phyloP scores from a whole-genome alignment of 1,140 invertebrate species.

The Agrilus planipennis region DNA sequence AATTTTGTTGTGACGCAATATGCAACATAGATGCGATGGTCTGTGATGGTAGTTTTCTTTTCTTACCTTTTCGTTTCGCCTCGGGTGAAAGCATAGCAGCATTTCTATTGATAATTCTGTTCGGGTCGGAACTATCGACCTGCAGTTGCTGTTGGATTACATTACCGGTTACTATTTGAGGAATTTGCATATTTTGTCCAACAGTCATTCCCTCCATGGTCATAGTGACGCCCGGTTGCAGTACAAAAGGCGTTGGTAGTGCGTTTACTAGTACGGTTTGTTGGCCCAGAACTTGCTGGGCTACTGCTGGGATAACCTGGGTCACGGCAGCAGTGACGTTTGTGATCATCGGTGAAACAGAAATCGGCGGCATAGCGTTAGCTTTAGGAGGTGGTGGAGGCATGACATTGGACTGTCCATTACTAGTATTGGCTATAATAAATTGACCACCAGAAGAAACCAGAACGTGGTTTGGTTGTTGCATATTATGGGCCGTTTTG shows the following conservation, averaged over 20 bases:
- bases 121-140: constrained; percentile 36
- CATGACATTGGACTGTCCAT: constrained; percentile 45
- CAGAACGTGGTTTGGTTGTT: constrained; percentile 52
- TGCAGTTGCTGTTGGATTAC: constrained; percentile 45
- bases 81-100: constrained; percentile 54
- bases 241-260: constrained; percentile 63
- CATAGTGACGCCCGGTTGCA: constrained; percentile 60
- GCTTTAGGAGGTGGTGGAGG: constrained; percentile 49
- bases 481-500: constrained; percentile 36
- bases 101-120: constrained; percentile 13
- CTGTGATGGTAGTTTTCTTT: constrained; percentile 55
- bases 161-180: constrained; percentile 53
- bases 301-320: constrained; percentile 49
- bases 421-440: constrained; percentile 45
- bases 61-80: constrained; percentile 58
- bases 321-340: constrained; percentile 55
- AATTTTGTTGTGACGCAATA: constrained; percentile 40
- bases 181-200: constrained; percentile 53
- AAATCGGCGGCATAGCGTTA: constrained; percentile 51
- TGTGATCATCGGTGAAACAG: constrained; percentile 53
- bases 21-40: constrained; percentile 65
- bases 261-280: constrained; percentile 73
- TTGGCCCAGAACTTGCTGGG: constrained; percentile 55
- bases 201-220: constrained; percentile 52
- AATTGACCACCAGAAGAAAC: constrained; percentile 63